These are phyloP conservation scores for Scopus umbretta DNA, from an alignment of 2,113 vertebrate genomes.

Conservation along the genomic window DNA sequence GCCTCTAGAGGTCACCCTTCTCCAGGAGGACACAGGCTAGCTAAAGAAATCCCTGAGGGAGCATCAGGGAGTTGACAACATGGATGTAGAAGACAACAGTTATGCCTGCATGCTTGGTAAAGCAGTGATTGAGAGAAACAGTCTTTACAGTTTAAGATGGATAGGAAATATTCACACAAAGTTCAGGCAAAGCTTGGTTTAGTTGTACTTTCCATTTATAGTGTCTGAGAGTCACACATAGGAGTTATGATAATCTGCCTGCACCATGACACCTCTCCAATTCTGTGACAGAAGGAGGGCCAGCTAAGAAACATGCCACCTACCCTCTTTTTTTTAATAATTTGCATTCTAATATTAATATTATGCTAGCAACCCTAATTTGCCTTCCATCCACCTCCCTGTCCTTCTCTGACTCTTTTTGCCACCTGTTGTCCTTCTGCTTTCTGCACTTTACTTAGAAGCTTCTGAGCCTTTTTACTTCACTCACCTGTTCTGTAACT, in stretches of 20 bases:
- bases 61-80: neutral
- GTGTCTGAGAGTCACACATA: neutral
- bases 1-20: neutral
- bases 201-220: neutral
- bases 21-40: neutral
- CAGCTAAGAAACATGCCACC: neutral
- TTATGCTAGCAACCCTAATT: neutral
- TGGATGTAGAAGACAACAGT: neutral
- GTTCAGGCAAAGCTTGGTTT: neutral
- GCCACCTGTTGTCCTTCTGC: neutral
- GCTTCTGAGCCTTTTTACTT: conserved; percentile 11
- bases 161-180: neutral
- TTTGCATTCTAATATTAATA: neutral
- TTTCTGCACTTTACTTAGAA: neutral
- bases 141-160: neutral
- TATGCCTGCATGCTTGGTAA: neutral
- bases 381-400: neutral
- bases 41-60: neutral
- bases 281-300: neutral
- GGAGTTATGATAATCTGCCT: neutral
- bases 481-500: conserved; percentile 46
- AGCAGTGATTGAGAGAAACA: neutral
- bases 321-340: neutral
- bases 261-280: neutral
- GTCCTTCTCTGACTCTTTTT: neutral